Evolutionary conservation across 2,113 vertebrate genomes (phyloP), one percentile per base, ranked within the genome.

Genomic region (Pionites leucogaster): DNA sequence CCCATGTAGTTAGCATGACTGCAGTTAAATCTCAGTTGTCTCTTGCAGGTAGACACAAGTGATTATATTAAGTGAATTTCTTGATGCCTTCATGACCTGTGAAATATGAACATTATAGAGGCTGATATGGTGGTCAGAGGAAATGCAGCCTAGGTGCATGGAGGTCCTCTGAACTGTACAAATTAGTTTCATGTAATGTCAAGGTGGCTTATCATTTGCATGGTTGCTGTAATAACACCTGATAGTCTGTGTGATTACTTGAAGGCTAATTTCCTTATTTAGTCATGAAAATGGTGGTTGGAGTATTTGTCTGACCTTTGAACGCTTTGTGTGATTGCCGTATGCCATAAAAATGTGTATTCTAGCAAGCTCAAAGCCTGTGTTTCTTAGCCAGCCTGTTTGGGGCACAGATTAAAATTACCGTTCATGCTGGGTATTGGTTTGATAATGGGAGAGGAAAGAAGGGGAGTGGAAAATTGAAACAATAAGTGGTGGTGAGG

Each of bases 301-400:
- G 31, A 47, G 50, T 24, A 42, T 37, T 55, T 71, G 70, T 47
- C 50, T 83, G 88, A 94, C 88, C 96, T 96, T 96, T 95, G 93
- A 88, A 75, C 25, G 0, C 24, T 4, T 35, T 59, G 17, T 49
- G 2, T 86, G 80, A 46, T 80, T 90, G 65, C 29, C 23, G 10
- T 57, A 50, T 10, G 1, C 60, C 17, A 49, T n/a, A 74, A 86
- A 79, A 81, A 53, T 1, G 3, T 72, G 39, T 67, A 20, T 86
- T 90, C 72, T 19, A 6, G 52, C 10, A 33, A 79, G 37, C 13
- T 5, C 4, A 23, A 23, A 71, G n/a, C 35, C 62, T 91, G 12
- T 39, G 12, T 25, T 37, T 22, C 37, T 65, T 82, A 41, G 52
- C 86, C 64, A 92, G 2, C 52, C 60, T 89, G 75, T 52, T 52